Conservation (phyloP, 92 coral and sea anemone species). For the Umimayanthus kanabou region DNA sequence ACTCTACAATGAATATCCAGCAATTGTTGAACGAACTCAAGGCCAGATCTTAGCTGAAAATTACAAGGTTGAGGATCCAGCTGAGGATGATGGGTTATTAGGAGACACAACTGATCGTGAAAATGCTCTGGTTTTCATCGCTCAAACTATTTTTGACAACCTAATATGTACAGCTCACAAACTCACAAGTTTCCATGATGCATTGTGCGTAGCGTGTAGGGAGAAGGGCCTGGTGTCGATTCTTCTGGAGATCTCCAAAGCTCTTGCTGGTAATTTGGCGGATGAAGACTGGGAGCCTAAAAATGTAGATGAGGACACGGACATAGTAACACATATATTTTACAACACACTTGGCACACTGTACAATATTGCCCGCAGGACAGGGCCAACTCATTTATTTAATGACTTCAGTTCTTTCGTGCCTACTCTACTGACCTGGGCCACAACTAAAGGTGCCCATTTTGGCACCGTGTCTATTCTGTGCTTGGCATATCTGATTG, state of each 20-base stretch:
- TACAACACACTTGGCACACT: slow-evolving; percentile 4
- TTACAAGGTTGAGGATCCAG: not conserved
- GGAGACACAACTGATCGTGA: not conserved
- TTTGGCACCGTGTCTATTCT: slow-evolving; percentile 38
- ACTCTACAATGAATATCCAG: slow-evolving; percentile 10
- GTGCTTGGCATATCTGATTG: slow-evolving; percentile 54
- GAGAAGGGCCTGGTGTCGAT: slow-evolving; percentile 23
- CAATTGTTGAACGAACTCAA: not conserved
- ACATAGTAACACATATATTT: not conserved
- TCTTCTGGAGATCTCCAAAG: slow-evolving; percentile 9
- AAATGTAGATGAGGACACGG: not conserved
- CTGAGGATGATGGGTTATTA: not conserved
- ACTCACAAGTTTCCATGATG: slow-evolving; percentile 27
- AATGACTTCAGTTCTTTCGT: slow-evolving; percentile 20
- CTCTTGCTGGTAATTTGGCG: slow-evolving; percentile 19
- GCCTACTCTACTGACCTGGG: slow-evolving; percentile 41
- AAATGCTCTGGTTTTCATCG: not conserved
- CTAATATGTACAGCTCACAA: not conserved
- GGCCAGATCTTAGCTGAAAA: not conserved
- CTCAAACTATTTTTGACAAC: not conserved
- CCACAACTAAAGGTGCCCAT: slow-evolving; percentile 48
- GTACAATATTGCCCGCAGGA: slow-evolving; percentile 36
- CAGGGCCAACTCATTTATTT: not conserved
- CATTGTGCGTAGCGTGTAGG: slow-evolving; percentile 22
- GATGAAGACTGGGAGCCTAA: slow-evolving; percentile 11